phyloP scores from a whole-genome alignment of 2,888 invertebrate species.

The Rutpela maculata region DNA sequence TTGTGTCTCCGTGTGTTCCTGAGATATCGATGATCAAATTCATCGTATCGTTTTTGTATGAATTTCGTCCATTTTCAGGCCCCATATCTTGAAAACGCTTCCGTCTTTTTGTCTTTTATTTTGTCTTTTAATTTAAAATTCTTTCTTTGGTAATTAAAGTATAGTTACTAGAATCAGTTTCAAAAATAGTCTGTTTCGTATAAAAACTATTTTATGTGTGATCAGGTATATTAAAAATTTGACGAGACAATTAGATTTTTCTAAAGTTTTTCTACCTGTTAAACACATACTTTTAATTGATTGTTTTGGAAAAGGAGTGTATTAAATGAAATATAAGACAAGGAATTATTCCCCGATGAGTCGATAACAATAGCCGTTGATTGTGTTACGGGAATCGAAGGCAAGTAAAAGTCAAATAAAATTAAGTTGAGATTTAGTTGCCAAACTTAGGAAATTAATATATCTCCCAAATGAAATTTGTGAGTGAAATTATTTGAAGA shows the following conservation, averaged over 20 bases:
- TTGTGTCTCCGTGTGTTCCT: too few species aligned
- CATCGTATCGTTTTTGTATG: too few species aligned
- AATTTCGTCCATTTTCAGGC: too few species aligned
- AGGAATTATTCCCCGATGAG: constrained; percentile 14
- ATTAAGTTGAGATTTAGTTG: constrained; percentile 13
- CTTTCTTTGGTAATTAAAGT: too few species aligned
- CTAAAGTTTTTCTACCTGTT: too few species aligned
- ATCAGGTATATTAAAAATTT: not conserved
- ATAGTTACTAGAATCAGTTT: too few species aligned
- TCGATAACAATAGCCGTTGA: constrained; percentile 9
- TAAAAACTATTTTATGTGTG: too few species aligned
- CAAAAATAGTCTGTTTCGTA: too few species aligned
- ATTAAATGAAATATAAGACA: constrained; percentile 3
- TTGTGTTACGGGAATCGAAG: constrained; percentile 13
- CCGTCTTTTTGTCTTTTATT: too few species aligned
- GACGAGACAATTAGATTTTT: not conserved
- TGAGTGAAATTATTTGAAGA: constrained; percentile 35
- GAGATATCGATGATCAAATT: too few species aligned
- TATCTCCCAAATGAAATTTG: constrained; percentile 42
- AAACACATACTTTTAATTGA: not conserved
- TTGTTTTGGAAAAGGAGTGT: not conserved
- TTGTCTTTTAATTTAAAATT: too few species aligned
- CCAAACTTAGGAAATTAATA: constrained; percentile 36
- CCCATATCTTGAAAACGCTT: too few species aligned
- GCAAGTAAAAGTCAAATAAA: constrained; percentile 9